Evolutionary conservation across 1,140 invertebrate genomes (phyloP), one percentile per base, ranked within the genome.

Genomic region (Globodera rostochiensis): DNA sequence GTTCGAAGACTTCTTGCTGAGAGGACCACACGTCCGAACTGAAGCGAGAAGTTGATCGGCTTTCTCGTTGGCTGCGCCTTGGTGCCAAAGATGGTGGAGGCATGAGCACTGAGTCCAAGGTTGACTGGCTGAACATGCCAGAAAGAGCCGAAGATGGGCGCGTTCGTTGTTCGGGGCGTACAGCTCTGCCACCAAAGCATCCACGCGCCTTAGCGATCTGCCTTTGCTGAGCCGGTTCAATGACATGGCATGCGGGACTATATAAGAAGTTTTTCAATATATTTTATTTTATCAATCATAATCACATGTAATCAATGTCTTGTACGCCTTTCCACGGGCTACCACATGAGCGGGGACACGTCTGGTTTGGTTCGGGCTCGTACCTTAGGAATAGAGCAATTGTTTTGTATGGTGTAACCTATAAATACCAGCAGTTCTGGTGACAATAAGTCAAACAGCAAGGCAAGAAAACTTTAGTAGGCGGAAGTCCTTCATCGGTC

Each of bases 11-110:
- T 15, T 60, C 15, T 15, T 13, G 8, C 3, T 9, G 11, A 1
- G 3, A 5, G 0, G 57, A 4, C 0, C 0, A 5, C 4, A 1
- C 11, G 1, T 19, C 4, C 0, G 11, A 5, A 7, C 57, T 60
- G 11, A 15, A 9, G 0, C 1, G 0, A 5, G 57, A 60, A 1
- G 57, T 5, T 15, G 11, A 15, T 0, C 57, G 8, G 4, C 8
- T 60, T 9, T 15, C 15, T 0, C 57, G 57, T 11, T 5, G 9
- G 13, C 57, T 60, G 57, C 57, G 57, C 4, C 57, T 9, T 5
- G 57, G 57, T 15, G 57, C 57, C 57, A 60, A 13, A 1, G 57
- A 60, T 13, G 57, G 57, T 15, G 57, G 57, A 1, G 57, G 57
- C 57, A 60, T 60, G 1, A 15, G 8, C 0, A 15, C 1, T 1